A percentile compares a stretch with the other conserved stretches of the same genome.
Evolutionary conservation across 2,888 invertebrate genomes (phyloP).

Genomic region (Dynastes tityus): DNA sequence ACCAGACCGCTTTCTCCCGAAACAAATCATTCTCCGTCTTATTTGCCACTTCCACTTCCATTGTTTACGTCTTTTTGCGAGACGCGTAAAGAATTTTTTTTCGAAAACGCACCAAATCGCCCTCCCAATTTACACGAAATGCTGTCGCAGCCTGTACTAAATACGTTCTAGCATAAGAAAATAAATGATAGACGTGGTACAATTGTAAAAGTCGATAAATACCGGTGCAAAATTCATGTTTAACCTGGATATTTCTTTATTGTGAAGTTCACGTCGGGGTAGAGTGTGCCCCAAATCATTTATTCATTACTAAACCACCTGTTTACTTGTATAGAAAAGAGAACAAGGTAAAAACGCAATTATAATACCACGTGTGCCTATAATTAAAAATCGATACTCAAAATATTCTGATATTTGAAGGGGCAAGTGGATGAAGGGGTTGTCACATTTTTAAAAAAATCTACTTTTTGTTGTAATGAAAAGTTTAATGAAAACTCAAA

Average conservation of each 20-base stretch:
- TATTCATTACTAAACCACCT: slow-evolving; percentile 2
- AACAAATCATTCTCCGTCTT: slow-evolving; percentile 4
- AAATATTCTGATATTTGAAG: too few species aligned
- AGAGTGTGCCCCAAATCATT: background rate
- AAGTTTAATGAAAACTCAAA: too few species aligned
- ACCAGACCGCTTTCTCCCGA: slow-evolving; percentile 30
- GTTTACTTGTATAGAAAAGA: background rate
- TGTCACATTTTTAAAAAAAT: too few species aligned
- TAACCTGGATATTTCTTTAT: slow-evolving; percentile 4
- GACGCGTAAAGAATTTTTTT: too few species aligned
- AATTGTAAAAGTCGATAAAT: slow-evolving; percentile 11
- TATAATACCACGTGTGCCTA: background rate
- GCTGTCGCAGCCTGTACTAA: slow-evolving; percentile 9
- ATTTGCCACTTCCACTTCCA: slow-evolving; percentile 20
- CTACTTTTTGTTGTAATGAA: too few species aligned
- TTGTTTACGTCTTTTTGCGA: background rate
- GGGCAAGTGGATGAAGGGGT: too few species aligned
- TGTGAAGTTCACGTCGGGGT: background rate
- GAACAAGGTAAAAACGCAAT: background rate
- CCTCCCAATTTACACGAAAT: background rate
- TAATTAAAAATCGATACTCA: too few species aligned
- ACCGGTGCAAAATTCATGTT: slow-evolving; percentile 16
- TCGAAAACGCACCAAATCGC: too few species aligned
- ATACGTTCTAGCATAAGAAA: slow-evolving; percentile 13
- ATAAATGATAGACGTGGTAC: background rate